Evolutionary conservation across 2,797 vertebrate species (phyloP), one percentile per base, ranked within the genome.

Genomic region (Sternarchorhynchus goeldii): DNA sequence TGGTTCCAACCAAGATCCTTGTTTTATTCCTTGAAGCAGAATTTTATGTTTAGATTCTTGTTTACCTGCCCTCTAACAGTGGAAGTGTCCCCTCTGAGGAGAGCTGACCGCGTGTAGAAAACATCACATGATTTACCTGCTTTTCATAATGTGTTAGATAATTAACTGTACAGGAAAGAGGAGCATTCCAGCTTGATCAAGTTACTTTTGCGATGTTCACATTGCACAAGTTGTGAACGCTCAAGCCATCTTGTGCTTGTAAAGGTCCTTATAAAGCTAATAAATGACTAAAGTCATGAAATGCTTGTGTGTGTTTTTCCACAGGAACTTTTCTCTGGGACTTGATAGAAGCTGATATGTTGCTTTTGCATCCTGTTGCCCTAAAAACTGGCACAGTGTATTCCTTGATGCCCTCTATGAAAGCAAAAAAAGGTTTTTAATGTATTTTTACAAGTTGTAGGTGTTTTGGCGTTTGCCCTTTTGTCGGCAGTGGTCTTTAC

Each of bases 211-310:
- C 75, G 59, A 68, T 79, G 63, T 74, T 20, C 72, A 55, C 64
- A 4, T 21, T 67, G 60, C 60, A n/a, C 64, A 69, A 56, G 29
- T 68, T n/a, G 21, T 64, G 20, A 80, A 64, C 78, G 16, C 10
- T 34, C 58, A n/a, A 70, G n/a, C 58, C 64, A 50, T 31, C 41
- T 55, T n/a, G 31, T 29, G 72, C 72, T 70, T 79, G 50, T 64
- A 21, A 6, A 34, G 60, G 65, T 55, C 31, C 5, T 63, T 79
- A 36, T 56, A 56, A 78, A 63, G 58, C 66, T 29, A 75, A 75
- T 79, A 79, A 79, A 79, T 18, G 41, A 79, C 39, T 16, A 36
- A 31, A 60, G 53, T 55, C 14, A 79, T 53, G n/a, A 62, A 62
- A 25, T 29, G 25, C 20, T 6, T 39, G 50, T 56, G 45, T 50